Evolutionary conservation across 2,888 invertebrate species (phyloP), one percentile per base, ranked within the genome.

Genomic region (Shargacucullia verbasci): DNA sequence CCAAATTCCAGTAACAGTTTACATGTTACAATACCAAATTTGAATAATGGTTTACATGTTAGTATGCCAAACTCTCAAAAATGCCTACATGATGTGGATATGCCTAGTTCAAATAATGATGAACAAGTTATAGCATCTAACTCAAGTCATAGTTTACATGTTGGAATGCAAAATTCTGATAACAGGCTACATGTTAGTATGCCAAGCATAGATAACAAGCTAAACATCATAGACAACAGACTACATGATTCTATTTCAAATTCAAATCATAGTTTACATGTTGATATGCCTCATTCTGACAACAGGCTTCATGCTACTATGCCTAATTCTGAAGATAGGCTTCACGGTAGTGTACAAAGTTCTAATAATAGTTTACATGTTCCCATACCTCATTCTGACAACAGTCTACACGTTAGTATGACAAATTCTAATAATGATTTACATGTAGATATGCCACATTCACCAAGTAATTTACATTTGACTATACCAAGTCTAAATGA

Each of bases 401-500:
- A 50, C 40, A 47, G 38, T 54, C 34, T 70, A 46, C 63, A 63
- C 55, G 46, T 58, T 31, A 52, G 53, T 29, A 43, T 73, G 45
- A 37, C 64, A 47, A 49, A 38, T 43, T 31, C 58, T n/a, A 33
- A 52, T 15, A 13, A 47, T 50, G 37, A 40, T 27, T 38, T 67
- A 43, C 68, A 67, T 29, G 31, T 45, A 35, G 25, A 34, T 29
- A 43, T 71, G 38, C 44, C 55, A 39, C 59, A 53, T 59, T 43
- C 60, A 12, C 62, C 63, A 10, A 58, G 37, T 9, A 59, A 55
- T 59, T 73, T 72, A 59, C 50, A 66, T 40, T 59, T 67, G n/a
- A 38, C 58, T 25, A 49, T 68, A 52, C 66, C 68, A 39, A 62
- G 47, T 35, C 45, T 68, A 15, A 57, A 67, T 56, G 62, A 68